phyloP scores from a whole-genome alignment of 2,888 invertebrate genomes.

The Acanthosoma haemorrhoidale region DNA sequence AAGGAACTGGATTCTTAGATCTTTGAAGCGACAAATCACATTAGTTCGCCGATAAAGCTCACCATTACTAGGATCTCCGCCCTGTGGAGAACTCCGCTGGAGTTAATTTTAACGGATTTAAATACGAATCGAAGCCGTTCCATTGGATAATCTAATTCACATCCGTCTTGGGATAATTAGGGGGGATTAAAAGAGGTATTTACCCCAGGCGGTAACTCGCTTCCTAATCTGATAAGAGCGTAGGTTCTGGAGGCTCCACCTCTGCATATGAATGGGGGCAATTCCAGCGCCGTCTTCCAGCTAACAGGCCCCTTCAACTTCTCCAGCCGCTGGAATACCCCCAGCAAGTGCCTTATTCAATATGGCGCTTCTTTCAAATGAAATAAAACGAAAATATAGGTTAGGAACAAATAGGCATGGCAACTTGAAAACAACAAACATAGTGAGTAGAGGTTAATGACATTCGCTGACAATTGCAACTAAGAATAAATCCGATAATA shows the following conservation, averaged over 20 bases:
- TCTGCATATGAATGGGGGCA: slow-evolving; percentile 25
- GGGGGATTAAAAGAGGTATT: slow-evolving; percentile 17
- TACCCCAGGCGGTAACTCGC: background rate
- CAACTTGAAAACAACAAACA: no score
- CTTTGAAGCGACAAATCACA: background rate
- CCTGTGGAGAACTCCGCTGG: background rate
- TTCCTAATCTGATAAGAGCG: slow-evolving; percentile 22
- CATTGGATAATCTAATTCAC: slow-evolving; percentile 20
- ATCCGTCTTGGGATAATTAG: slow-evolving; percentile 16
- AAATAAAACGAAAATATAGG: no score
- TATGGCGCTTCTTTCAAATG: no score
- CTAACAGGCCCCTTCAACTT: slow-evolving; percentile 12
- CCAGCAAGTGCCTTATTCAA: no score
- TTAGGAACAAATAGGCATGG: no score
- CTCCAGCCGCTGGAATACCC: background rate
- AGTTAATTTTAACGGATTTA: slow-evolving; percentile 12
- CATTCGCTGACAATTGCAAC: no score
- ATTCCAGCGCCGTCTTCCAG: slow-evolving; percentile 10
- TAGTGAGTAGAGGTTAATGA: no score
- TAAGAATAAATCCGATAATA: no score
- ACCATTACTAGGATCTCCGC: background rate
- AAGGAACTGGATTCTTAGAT: background rate
- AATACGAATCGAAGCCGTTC: slow-evolving; percentile 13
- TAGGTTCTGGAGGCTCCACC: background rate
- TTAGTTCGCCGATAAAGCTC: background rate